Evolutionary conservation across 2,113 vertebrate genomes (phyloP), one percentile per base, ranked within the genome.

Genomic region (Oreocharis arfaki): DNA sequence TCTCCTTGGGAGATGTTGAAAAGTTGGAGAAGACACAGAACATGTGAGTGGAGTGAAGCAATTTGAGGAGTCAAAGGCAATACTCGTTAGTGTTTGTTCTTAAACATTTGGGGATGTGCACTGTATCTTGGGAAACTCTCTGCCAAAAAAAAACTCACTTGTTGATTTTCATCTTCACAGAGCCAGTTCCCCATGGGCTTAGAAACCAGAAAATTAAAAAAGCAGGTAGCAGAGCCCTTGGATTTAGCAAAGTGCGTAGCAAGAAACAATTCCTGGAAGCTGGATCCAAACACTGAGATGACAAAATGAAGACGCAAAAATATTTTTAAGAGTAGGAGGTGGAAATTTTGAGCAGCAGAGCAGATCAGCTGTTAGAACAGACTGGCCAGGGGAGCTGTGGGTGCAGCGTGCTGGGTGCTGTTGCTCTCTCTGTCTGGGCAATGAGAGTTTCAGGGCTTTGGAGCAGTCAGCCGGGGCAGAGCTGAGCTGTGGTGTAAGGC

Each of bases 261-360:
- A 50, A 73, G 65, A 57, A 95, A 87, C 87, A 91, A 91, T 94
- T 89, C 91, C 94, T 96, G 95, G 93, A 95, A 95, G 64, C 77
- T 46, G 81, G 75, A 82, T 81, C 49, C 87, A 75, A 82, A 85
- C 61, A 87, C 30, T 75, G 44, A 39, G 60, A 93, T 95, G 93
- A 69, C 90, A 96, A 94, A 94, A 96, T 73, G 94, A 96, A 94
- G 89, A 84, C 0, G 2, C 65, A 76, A 60, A 93, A 94, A 57
- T 87, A 79, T 85, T 95, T 95, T 63, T 56, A 63, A 87, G 93
- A 93, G 85, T 44, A 39, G 49, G 90, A 94, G 87, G 70, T 87
- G 94, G 91, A 69, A 87, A 55, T 91, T 49, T 53, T 15, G 82
- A 89, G 24, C 70, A 69, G 56, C 74, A 44, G 87, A 65, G 27